phyloP scores from a whole-genome alignment of 1,140 invertebrate species.

The Diprion similis region DNA sequence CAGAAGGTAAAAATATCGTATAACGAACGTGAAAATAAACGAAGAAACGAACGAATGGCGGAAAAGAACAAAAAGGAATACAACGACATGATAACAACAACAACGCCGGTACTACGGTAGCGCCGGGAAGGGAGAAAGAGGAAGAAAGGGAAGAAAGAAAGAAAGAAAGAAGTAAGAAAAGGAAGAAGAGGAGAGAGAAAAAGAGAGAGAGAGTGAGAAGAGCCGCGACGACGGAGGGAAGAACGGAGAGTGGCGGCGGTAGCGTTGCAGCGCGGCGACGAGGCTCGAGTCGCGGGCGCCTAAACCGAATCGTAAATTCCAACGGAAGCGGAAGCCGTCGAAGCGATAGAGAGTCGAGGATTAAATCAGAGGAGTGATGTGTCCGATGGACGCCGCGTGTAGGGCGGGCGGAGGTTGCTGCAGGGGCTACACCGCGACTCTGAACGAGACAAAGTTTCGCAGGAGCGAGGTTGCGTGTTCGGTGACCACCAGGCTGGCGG shows the following conservation, averaged over 20 bases:
- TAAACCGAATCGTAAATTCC: conserved; percentile 12
- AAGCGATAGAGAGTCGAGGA: conserved; percentile 28
- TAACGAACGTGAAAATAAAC: too few relatives aligned
- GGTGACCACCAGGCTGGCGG: conserved; percentile 61
- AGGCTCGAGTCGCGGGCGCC: conserved; percentile 4
- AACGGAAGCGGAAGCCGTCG: conserved; percentile 21
- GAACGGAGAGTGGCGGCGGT: conserved; percentile 18
- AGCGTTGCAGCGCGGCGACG: background rate
- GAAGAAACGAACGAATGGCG: too few relatives aligned
- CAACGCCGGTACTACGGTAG: background rate
- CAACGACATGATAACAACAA: background rate
- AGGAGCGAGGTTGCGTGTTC: conserved; percentile 49
- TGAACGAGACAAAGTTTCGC: conserved; percentile 19
- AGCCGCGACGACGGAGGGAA: background rate
- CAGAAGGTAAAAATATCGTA: too few relatives aligned
- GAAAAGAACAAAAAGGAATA: too few relatives aligned
- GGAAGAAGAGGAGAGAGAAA: conserved; percentile 13
- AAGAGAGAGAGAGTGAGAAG: conserved; percentile 3
- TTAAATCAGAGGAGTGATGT: conserved; percentile 51
- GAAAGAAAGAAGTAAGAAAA: conserved; percentile 13
- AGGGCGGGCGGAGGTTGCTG: conserved; percentile 55
- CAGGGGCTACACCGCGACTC: conserved; percentile 47
- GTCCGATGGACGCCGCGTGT: conserved; percentile 59
- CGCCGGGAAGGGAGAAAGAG: background rate
- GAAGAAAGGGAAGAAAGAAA: background rate